A percentile compares a stretch with the other conserved stretches of the same genome.
Evolutionary conservation across 2,888 invertebrate genomes (phyloP).

Genomic region (Pedicia rivosa): DNA sequence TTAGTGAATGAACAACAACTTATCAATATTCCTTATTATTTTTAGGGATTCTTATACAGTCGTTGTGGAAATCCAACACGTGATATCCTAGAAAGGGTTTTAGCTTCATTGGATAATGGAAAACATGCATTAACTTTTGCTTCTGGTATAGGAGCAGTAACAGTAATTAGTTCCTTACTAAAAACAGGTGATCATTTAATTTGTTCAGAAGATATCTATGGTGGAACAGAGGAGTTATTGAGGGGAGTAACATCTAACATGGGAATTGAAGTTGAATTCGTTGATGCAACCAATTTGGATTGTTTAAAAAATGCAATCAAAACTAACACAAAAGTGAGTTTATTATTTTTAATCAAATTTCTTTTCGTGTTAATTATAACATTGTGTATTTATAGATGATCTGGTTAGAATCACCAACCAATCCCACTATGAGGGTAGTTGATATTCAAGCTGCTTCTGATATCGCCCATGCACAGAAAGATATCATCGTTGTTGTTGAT

Average conservation of each 20-base stretch:
- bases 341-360: too few species aligned
- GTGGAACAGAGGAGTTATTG: slow-evolving; percentile 73
- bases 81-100: slow-evolving; percentile 68
- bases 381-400: too few species aligned
- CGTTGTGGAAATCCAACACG: slow-evolving; percentile 91
- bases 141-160: slow-evolving; percentile 81
- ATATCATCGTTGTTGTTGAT: slow-evolving; percentile 65
- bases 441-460: slow-evolving; percentile 63
- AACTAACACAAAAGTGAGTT: slow-evolving; percentile 67
- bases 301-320: slow-evolving; percentile 54
- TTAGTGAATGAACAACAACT: too few species aligned
- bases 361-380: slow-evolving; percentile 6
- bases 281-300: slow-evolving; percentile 54
- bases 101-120: slow-evolving; percentile 82
- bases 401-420: slow-evolving; percentile 95
- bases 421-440: slow-evolving; percentile 78
- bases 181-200: slow-evolving; percentile 79
- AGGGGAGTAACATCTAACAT: too few species aligned
- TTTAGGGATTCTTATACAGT: slow-evolving; percentile 77
- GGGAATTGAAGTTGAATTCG: slow-evolving; percentile 60
- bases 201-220: slow-evolving; percentile 86
- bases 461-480: slow-evolving; percentile 35
- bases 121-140: slow-evolving; percentile 71
- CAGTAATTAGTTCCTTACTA: slow-evolving; percentile 57
- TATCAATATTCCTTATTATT: too few species aligned